Base-by-base conservation (phyloP, 2,113 vertebrate species). In the Sinocyclocheilus anophthalmus region DNA sequence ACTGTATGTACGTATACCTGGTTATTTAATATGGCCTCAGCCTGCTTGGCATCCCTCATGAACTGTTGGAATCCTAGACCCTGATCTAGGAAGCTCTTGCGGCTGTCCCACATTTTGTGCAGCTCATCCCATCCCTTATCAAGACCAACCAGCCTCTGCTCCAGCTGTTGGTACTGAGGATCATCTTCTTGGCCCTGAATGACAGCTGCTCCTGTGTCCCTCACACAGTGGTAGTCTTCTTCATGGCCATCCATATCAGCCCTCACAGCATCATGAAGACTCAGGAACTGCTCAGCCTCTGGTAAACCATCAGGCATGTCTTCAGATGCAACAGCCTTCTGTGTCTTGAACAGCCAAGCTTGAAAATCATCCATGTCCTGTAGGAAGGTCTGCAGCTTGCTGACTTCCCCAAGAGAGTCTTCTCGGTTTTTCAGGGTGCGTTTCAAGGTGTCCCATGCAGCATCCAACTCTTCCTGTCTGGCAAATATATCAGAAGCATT, bases 301-400 rank as follows among this genome's bases (percentile, higher is more conserved):
- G 93, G 94, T 88, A 99, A 92, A 0, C 96, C 95, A 0, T 91
- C 90, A 0, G 97, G 97, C 88, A 94, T 93, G 33, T 99, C 97
- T 50, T 99, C 97, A 0, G 96, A 96, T 0, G 96, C 96, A 81
- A 97, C 95, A 0, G 96, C 94, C 92, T 98, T 98, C 92, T 99
- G 98, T 9, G 96, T 94, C 16, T 95, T 93, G 3, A 96, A 98
- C 0, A 99, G 95, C 98, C 97, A 99, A 0, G 96, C 94, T 90
- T 98, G 97, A 92, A 99, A 99, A 90, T 98, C 95, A 61, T 99
- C 97, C 91, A 99, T 94, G 83, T 99, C 96, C 88, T 98, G 96
- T 80, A 99, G 93, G 92, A 99, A 99, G 86, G 94, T 94, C 91
- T 97, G 97, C n/a, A 99, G 93, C 91, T 99, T 97, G 91, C 97